Percentiles rank a stretch among this genome's conserved stretches.
These are phyloP conservation scores for Heliothis peltigera DNA, from an alignment of 2,888 invertebrate species.

Conservation along the genomic window DNA sequence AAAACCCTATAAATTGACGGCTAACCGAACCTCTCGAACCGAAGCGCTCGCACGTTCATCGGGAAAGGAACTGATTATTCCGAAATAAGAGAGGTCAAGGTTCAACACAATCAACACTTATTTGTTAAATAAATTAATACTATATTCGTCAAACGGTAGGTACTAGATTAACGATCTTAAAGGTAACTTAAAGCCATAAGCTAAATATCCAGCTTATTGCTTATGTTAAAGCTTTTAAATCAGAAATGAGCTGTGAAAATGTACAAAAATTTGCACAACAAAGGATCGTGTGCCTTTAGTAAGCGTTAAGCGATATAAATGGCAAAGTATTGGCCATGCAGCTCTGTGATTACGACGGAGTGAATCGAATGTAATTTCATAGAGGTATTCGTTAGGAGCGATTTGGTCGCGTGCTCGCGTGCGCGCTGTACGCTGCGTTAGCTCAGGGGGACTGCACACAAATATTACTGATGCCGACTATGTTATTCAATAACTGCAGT, in stretches of 20 bases:
- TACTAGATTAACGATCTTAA: neutral
- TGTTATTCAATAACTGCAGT: slow-evolving; percentile 5
- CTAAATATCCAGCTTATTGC: too few relatives aligned
- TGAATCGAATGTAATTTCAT: slow-evolving; percentile 34
- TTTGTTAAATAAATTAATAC: neutral
- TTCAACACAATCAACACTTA: neutral
- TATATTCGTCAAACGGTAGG: neutral
- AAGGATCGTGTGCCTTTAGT: slow-evolving; percentile 9
- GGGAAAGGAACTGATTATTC: neutral
- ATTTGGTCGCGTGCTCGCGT: slow-evolving; percentile 4
- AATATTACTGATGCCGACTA: neutral
- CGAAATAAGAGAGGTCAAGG: slow-evolving; percentile 5
- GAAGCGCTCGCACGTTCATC: slow-evolving; percentile 23
- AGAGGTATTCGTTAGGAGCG: slow-evolving; percentile 6
- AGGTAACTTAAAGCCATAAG: slow-evolving; percentile 1
- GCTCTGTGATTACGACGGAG: slow-evolving; percentile 5
- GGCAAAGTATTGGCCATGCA: slow-evolving; percentile 18
- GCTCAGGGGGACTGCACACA: neutral
- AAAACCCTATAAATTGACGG: slow-evolving; percentile 68
- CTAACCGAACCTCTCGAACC: slow-evolving; percentile 55
- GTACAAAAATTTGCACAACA: slow-evolving; percentile 15
- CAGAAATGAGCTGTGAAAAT: slow-evolving; percentile 6
- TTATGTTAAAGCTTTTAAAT: too few relatives aligned
- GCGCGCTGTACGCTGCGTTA: slow-evolving; percentile 5
- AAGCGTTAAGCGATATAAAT: slow-evolving; percentile 19